These are phyloP conservation scores for Apodemus sylvaticus DNA, from an alignment of 2,113 vertebrate genomes.

Conservation along the genomic window DNA sequence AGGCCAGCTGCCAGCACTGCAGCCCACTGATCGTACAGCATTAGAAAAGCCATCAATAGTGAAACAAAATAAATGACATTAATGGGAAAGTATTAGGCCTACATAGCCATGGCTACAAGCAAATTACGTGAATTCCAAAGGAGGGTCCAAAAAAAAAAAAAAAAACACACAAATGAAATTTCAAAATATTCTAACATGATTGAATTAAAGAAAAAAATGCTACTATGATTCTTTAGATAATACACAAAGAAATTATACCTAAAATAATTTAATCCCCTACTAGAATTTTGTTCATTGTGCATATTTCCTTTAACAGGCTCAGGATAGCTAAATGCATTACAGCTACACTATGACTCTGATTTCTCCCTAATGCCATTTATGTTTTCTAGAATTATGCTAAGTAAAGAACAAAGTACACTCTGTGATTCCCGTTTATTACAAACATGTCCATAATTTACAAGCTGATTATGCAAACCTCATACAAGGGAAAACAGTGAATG, in stretches of 20 bases:
- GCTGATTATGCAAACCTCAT: constrained; percentile 80
- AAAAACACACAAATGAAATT: constrained; percentile 83
- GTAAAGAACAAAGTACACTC: constrained; percentile 83
- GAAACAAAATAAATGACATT: constrained; percentile 95
- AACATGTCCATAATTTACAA: constrained; percentile 83
- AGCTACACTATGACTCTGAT: constrained; percentile 82
- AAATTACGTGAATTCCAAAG: constrained; percentile 90
- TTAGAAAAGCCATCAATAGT: constrained; percentile 99
- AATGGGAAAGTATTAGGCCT: constrained; percentile 94
- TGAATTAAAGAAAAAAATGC: constrained; percentile 81
- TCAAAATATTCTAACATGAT: constrained; percentile 79
- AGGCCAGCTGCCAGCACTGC: constrained; percentile 97
- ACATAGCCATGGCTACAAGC: constrained; percentile 91
- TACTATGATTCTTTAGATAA: constrained; percentile 71
- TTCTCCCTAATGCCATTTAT: constrained; percentile 85
- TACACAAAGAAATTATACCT: constrained; percentile 80
- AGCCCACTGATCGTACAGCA: constrained; percentile 96
- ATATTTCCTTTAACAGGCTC: constrained; percentile 82
- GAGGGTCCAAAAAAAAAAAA: constrained; percentile 83
- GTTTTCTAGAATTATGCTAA: constrained; percentile 85
- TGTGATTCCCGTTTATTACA: constrained; percentile 83
- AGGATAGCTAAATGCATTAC: constrained; percentile 83
- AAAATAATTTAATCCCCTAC: constrained; percentile 78
- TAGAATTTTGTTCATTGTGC: constrained; percentile 80
- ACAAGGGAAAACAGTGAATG: constrained; percentile 78